These are phyloP conservation scores for Biston stratarius DNA, from an alignment of 2,888 invertebrate genomes.

Conservation along the genomic window DNA sequence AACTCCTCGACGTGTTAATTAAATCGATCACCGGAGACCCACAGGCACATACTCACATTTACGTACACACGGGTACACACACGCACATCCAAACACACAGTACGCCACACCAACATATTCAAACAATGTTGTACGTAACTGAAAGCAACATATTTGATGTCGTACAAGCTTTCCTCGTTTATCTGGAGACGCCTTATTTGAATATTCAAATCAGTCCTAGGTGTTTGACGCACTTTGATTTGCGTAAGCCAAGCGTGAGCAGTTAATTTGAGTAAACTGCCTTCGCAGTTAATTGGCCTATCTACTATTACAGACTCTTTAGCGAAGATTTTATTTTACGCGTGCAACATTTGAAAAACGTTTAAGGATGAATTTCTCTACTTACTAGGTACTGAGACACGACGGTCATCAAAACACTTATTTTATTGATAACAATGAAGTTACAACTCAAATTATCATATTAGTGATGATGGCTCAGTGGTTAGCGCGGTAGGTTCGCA, in stretches of 20 bases:
- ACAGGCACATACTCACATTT: conserved; percentile 10
- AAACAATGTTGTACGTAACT: conserved; percentile 17
- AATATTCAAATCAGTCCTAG: conserved; percentile 12
- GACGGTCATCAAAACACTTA: too few relatives aligned
- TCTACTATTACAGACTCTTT: not conserved
- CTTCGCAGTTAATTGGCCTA: not conserved
- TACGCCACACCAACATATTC: conserved; percentile 10
- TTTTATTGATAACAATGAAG: too few relatives aligned
- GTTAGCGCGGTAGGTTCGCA: too few relatives aligned
- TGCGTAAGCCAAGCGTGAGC: not conserved
- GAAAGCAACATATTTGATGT: conserved; percentile 28
- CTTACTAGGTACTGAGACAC: too few relatives aligned
- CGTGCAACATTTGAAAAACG: too few relatives aligned
- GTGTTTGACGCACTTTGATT: conserved; percentile 17
- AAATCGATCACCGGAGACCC: conserved; percentile 38
- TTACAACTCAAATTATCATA: too few relatives aligned
- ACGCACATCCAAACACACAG: not conserved
- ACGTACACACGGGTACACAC: conserved; percentile 4
- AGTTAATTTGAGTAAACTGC: not conserved
- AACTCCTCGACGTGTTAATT: conserved; percentile 34
- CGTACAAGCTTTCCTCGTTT: conserved; percentile 16
- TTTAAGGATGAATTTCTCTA: too few relatives aligned
- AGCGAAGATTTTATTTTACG: too few relatives aligned
- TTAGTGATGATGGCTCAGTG: too few relatives aligned
- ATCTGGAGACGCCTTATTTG: conserved; percentile 7